A percentile compares a stretch with the other conserved stretches of the same genome.
These are phyloP conservation scores for Syngnathus scovelli DNA, from an alignment of 2,113 vertebrate species.

Conservation along the genomic window DNA sequence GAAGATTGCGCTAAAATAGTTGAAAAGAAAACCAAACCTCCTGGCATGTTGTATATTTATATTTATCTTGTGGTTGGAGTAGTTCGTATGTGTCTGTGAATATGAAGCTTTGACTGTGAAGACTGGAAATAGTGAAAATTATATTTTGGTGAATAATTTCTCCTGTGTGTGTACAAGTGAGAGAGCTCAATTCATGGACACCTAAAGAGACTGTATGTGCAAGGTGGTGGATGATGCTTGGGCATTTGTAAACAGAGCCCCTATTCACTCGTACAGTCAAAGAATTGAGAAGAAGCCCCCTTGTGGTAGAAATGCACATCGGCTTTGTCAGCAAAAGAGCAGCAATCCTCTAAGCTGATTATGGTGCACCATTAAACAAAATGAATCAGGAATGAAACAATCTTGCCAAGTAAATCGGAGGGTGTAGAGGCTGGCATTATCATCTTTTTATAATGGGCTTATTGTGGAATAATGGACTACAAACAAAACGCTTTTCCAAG, in stretches of 20 bases:
- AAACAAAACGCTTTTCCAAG: conserved; percentile 15
- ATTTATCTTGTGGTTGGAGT: conserved; percentile 30
- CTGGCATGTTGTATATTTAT: conserved; percentile 17
- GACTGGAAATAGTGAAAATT: conserved; percentile 22
- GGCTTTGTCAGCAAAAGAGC: conserved; percentile 27
- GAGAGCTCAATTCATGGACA: conserved; percentile 22
- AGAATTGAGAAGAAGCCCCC: conserved; percentile 33
- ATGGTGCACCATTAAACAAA: conserved; percentile 50
- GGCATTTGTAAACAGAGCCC: conserved; percentile 7
- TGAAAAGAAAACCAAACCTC: conserved; percentile 34
- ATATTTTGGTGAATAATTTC: conserved; percentile 17
- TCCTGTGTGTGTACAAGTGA: conserved; percentile 9
- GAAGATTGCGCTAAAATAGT: conserved; percentile 36
- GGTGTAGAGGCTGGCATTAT: conserved; percentile 30
- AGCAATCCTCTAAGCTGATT: conserved; percentile 51
- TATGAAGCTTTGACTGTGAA: conserved; percentile 33
- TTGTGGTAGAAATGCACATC: conserved; percentile 56
- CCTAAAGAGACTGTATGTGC: conserved; percentile 21
- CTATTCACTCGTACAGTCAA: conserved; percentile 25
- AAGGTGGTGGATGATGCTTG: not conserved
- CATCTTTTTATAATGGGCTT: conserved; percentile 39
- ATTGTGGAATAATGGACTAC: conserved; percentile 38
- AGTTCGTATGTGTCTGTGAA: conserved; percentile 25
- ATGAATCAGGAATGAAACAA: conserved; percentile 45
- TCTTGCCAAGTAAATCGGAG: conserved; percentile 37